Base-by-base conservation (phyloP, 1,140 invertebrate genomes). In the Panagrolaimus sp. region DNA sequence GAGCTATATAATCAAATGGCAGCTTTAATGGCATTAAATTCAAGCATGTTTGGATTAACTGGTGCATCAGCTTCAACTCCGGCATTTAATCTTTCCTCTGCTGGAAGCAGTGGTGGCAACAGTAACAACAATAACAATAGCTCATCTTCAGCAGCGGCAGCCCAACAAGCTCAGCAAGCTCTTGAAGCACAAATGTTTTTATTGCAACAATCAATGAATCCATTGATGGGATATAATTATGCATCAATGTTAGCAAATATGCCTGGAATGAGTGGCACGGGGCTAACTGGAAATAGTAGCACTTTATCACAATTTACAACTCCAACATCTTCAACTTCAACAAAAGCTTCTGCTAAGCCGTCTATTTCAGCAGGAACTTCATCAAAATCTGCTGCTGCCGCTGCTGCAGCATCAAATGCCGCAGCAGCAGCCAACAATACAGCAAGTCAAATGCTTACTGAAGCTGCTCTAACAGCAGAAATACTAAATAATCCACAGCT, bases 181-280 rank as follows among this genome's bases (percentile, higher is more conserved):
- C 13, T 72, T 13, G 61, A 76, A 27, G 74, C 63, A 31, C 76
- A 74, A 64, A 16, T 74, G 70, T 47, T 74, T 16, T 23, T 78
- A 7, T 64, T 72, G 13, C 65, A 65, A 45, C 38, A 43, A 20
- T 62, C 63, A 23, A 31, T 73, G 20, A 23, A 25, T 13, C 31
- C 70, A 25, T 57, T 51, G 16, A 72, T 16, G 25, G 7, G 65
- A 8, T 27, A n/a, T 8, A 27, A 20, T 11, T 75, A 75, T 47
- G 43, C 38, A 43, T 5, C 51, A 9, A 23, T 72, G 57, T 51
- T 68, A 16, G n/a, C 62, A n/a, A n/a, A n/a, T n/a, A n/a, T n/a
- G n/a, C n/a, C n/a, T 7, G 51, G 51, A 9, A 27, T 16, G 16
- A 5, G 9, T 8, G 62, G 62, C 0, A 43, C 42, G 1, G 31